Conservation (phyloP, 2,888 invertebrate genomes). For the Tetrapedia diversipes region DNA sequence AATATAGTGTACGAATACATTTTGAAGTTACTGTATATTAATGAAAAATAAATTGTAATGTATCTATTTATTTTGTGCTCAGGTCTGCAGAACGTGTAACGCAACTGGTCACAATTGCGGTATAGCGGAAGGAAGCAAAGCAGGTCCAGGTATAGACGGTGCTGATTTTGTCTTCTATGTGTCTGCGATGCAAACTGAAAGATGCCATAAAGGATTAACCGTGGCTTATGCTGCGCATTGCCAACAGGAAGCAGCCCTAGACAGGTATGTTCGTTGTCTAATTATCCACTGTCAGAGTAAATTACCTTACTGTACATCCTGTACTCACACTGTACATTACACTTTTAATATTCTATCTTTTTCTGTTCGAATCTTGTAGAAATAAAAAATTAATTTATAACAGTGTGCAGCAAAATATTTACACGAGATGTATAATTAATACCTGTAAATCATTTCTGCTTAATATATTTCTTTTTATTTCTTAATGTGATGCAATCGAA, state of each 20-base stretch:
- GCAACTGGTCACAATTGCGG: constrained; percentile 93
- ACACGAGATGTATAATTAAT: not conserved
- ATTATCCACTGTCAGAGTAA: not conserved
- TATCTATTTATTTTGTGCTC: constrained; percentile 4
- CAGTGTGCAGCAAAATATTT: too few species aligned
- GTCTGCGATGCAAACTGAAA: constrained; percentile 95
- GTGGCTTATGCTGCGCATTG: constrained; percentile 99
- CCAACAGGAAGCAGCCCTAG: constrained; percentile 96
- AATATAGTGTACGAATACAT: too few species aligned
- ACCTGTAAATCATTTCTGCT: too few species aligned
- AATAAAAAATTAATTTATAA: too few species aligned
- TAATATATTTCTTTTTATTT: not conserved
- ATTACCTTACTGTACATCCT: not conserved
- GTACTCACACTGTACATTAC: too few species aligned
- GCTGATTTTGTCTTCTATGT: constrained; percentile 99
- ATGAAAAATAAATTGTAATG: not conserved
- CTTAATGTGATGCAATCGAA: not conserved
- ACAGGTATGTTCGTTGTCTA: constrained; percentile 85
- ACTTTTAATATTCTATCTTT: too few species aligned
- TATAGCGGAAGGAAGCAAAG: constrained; percentile 84
- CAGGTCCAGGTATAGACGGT: constrained; percentile 89
- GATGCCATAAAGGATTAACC: constrained; percentile 95
- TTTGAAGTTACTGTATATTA: too few species aligned
- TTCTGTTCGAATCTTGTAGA: too few species aligned
- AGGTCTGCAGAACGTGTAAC: constrained; percentile 95